A percentile compares a stretch with the other conserved stretches of the same genome.
Evolutionary conservation across 2,888 invertebrate species (phyloP).

Genomic region (Tethea ocularis): DNA sequence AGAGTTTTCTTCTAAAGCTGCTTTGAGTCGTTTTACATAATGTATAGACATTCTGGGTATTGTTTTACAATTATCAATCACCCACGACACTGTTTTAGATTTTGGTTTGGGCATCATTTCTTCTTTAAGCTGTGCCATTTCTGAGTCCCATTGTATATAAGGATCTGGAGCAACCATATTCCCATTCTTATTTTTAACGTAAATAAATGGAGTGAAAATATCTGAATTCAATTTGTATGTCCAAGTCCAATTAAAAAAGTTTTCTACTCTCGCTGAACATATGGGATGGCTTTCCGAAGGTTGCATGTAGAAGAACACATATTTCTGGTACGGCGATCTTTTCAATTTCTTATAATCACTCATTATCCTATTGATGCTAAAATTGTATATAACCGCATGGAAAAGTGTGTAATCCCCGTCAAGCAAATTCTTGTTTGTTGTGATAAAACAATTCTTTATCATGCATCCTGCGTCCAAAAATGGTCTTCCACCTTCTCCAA

Average conservation of each 20-base stretch:
- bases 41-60: conserved; percentile 18
- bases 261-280: conserved; percentile 53
- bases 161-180: conserved; percentile 52
- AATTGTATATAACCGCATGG: conserved; percentile 64
- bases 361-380: conserved; percentile 40
- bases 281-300: conserved; percentile 54
- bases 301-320: conserved; percentile 59
- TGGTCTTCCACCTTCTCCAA: conserved; percentile 46
- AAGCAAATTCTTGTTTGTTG: conserved; percentile 50
- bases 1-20: conserved; percentile 57
- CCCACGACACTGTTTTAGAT: conserved; percentile 42
- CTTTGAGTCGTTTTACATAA: conserved; percentile 56
- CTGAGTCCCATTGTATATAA: conserved; percentile 44
- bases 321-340: conserved; percentile 60
- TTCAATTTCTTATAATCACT: conserved; percentile 37
- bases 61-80: conserved; percentile 46
- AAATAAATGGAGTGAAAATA: conserved; percentile 63
- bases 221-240: conserved; percentile 70
- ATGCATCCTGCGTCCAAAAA: conserved; percentile 56
- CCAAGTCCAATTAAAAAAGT: conserved; percentile 78
- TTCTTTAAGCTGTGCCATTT: conserved; percentile 13
- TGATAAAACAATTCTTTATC: conserved; percentile 61
- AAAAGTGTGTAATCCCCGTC: conserved; percentile 52
- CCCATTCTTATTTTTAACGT: conserved; percentile 53
- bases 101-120: conserved; percentile 24